phyloP scores from a whole-genome alignment of 2,888 invertebrate species.

The Melanchra persicariae region DNA sequence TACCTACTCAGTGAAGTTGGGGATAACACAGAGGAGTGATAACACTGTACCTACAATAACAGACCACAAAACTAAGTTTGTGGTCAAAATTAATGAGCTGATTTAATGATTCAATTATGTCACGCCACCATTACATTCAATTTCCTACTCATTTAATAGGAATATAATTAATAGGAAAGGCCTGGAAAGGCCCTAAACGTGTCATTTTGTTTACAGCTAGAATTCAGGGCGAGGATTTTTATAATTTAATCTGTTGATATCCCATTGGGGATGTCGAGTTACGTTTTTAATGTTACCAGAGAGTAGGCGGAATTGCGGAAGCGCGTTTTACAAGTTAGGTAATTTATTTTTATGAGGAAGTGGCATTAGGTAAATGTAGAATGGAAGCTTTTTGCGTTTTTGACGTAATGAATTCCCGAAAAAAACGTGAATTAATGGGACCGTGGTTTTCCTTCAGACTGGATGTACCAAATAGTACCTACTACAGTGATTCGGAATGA shows the following conservation, averaged over 20 bases:
- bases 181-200: conserved; percentile 16
- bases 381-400: conserved; percentile 30
- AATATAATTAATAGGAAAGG: conserved; percentile 16
- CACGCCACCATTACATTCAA: conserved; percentile 5
- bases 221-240: not conserved
- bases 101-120: conserved; percentile 30
- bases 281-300: conserved; percentile 19
- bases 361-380: conserved; percentile 19
- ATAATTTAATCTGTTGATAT: conserved; percentile 19
- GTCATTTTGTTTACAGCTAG: not conserved
- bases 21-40: conserved; percentile 27
- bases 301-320: conserved; percentile 48
- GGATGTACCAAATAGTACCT: not conserved
- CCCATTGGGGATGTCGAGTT: conserved; percentile 26
- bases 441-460: conserved; percentile 13
- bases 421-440: conserved; percentile 25
- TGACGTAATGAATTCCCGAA: conserved; percentile 15
- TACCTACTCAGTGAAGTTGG: conserved; percentile 31
- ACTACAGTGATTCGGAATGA: not conserved
- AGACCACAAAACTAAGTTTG: conserved; percentile 30
- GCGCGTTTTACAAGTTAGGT: conserved; percentile 28
- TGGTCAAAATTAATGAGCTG: conserved; percentile 32
- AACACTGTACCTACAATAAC: conserved; percentile 2
- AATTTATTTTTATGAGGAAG: conserved; percentile 56
- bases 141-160: conserved; percentile 2